Conservation (phyloP, 2,888 invertebrate species). For the Stenurella melanura region DNA sequence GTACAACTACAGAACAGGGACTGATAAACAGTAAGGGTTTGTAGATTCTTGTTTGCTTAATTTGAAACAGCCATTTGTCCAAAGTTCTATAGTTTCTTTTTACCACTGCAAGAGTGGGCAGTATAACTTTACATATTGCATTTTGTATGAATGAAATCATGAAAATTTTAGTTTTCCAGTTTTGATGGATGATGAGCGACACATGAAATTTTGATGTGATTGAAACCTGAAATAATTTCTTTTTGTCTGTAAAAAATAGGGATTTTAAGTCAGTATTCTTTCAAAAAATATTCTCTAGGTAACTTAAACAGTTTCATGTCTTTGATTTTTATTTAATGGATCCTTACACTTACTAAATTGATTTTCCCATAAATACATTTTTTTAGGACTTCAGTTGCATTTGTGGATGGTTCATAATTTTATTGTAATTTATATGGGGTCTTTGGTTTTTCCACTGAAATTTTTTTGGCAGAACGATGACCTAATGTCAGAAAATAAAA, state of each 20-base stretch:
- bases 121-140: conserved; percentile 28
- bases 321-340: neutral
- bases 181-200: conserved; percentile 31
- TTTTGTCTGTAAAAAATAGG: neutral
- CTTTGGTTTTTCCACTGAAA: no score
- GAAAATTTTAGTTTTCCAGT: conserved; percentile 38
- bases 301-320: neutral
- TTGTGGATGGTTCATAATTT: no score
- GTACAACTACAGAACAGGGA: conserved; percentile 25
- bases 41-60: neutral
- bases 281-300: neutral
- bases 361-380: no score
- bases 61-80: conserved; percentile 26
- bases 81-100: conserved; percentile 27
- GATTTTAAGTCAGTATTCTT: neutral
- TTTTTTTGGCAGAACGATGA: no score
- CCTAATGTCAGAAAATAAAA: no score
- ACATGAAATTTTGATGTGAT: conserved; percentile 40
- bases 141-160: conserved; percentile 43
- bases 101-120: neutral
- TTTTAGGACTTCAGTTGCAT: no score
- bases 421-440: no score
- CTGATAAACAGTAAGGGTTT: conserved; percentile 1
- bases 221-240: conserved; percentile 2
- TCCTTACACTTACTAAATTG: neutral